phyloP scores from a whole-genome alignment of 1,140 invertebrate genomes.

The Drosophila teissieri region DNA sequence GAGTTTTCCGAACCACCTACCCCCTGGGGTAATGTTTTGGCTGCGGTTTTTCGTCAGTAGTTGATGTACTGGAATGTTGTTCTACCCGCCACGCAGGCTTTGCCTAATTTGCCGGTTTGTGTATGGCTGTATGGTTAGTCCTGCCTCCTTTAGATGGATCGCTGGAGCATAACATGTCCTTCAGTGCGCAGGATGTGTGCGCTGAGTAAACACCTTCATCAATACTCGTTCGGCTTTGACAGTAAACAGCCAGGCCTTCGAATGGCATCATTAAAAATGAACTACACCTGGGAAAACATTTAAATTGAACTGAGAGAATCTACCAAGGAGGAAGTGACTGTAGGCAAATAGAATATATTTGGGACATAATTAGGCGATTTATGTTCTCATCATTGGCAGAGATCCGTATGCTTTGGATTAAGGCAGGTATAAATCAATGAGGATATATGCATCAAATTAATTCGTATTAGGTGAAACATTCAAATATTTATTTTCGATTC shows the following conservation, averaged over 20 bases:
- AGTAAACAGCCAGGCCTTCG: conserved; percentile 29
- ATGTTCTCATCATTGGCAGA: too few species aligned
- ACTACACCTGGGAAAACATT: neutral
- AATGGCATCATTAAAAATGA: conserved; percentile 41
- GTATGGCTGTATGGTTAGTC: conserved; percentile 7
- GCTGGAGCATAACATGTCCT: conserved; percentile 9
- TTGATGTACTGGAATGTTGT: conserved; percentile 41
- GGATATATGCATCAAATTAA: neutral
- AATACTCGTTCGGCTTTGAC: conserved; percentile 40
- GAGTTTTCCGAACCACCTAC: conserved; percentile 3
- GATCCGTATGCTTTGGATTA: neutral
- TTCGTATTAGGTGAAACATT: neutral
- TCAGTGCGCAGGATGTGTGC: conserved; percentile 1
- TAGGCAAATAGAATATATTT: neutral
- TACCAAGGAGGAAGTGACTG: neutral
- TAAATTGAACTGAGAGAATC: neutral
- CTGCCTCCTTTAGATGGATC: conserved; percentile 1
- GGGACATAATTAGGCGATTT: too few species aligned
- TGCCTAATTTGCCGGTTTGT: conserved; percentile 54
- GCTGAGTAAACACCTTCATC: conserved; percentile 40
- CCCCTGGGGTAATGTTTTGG: conserved; percentile 26
- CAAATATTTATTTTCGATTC: neutral
- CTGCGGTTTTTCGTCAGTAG: conserved; percentile 37
- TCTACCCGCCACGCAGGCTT: conserved; percentile 38
- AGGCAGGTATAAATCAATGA: too few species aligned